Evolutionary conservation across 2,797 vertebrate genomes (phyloP).

Genomic region (Chanos chanos): DNA sequence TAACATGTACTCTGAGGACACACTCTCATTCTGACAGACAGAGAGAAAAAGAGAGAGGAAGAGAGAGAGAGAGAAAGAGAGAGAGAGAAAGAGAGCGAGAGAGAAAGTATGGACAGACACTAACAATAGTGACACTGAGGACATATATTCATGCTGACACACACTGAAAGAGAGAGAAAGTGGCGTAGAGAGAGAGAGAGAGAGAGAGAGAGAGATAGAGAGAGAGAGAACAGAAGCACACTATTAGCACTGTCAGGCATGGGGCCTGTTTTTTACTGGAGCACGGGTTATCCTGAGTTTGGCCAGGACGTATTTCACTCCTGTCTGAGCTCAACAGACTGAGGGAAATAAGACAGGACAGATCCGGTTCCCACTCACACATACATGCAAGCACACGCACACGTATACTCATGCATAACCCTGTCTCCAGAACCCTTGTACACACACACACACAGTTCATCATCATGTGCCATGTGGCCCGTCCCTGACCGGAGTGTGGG

Average conservation of each 20-base stretch:
- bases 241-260: not conserved
- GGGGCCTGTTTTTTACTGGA: no score
- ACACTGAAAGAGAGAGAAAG: conserved; percentile 2
- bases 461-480: not conserved
- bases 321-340: conserved; percentile 31
- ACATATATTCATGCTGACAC: not conserved
- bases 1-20: no score
- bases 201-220: not conserved
- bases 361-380: no score
- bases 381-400: not conserved
- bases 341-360: no score
- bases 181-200: not conserved
- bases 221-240: not conserved
- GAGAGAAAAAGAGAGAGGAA: not conserved
- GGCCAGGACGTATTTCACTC: not conserved
- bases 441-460: not conserved
- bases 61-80: not conserved
- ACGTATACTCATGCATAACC: not conserved
- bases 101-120: not conserved
- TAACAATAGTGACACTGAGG: not conserved
- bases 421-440: no score
- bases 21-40: not conserved
- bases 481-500: no score
- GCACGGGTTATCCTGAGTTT: not conserved
- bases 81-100: not conserved